Percentiles rank a stretch among this genome's conserved stretches.
phyloP scores from a whole-genome alignment of 2,113 vertebrate species.

The Podarcis muralis region DNA sequence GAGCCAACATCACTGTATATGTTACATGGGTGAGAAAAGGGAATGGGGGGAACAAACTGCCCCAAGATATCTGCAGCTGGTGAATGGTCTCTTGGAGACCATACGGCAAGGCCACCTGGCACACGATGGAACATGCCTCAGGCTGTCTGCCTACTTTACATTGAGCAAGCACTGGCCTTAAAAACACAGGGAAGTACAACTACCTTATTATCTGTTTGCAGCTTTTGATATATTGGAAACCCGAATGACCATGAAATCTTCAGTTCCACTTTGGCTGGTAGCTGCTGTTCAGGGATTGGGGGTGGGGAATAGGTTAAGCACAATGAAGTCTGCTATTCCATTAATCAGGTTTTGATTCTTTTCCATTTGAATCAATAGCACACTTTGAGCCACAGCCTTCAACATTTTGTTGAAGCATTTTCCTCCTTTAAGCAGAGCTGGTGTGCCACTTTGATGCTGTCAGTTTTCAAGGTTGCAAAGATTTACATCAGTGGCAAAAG shows the following conservation, averaged over 20 bases:
- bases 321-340: neutral
- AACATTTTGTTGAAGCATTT: neutral
- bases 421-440: neutral
- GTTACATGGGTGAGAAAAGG: neutral
- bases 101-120: neutral
- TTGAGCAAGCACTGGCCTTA: neutral
- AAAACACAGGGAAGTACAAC: neutral
- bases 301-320: neutral
- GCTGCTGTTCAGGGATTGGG: neutral
- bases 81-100: neutral
- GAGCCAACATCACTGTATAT: neutral
- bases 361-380: neutral
- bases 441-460: neutral
- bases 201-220: accelerated
- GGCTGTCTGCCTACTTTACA: neutral
- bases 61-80: neutral
- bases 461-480: neutral
- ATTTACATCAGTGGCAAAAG: neutral
- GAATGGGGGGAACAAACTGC: neutral
- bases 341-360: neutral
- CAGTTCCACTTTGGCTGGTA: neutral
- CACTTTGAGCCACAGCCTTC: neutral
- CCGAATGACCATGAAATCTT: neutral
- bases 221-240: neutral
- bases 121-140: neutral